Percentiles rank a stretch among this genome's conserved stretches.
These are phyloP conservation scores for Neodiprion virginianus DNA, from an alignment of 1,140 invertebrate species.

Conservation along the genomic window DNA sequence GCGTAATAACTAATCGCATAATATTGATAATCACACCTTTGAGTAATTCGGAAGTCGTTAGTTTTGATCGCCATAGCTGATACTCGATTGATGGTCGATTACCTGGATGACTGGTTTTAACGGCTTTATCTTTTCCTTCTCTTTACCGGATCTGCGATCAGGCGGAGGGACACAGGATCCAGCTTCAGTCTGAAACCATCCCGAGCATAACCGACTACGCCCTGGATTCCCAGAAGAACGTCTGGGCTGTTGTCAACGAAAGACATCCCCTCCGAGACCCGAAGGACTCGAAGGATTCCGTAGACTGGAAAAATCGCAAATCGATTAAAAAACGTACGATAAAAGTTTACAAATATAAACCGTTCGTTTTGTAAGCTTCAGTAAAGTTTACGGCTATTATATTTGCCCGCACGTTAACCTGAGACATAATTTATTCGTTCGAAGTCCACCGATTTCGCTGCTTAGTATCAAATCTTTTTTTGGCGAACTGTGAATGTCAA, in stretches of 20 bases:
- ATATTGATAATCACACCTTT: too few relatives aligned
- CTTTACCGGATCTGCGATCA: conserved; percentile 1
- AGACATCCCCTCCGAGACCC: conserved; percentile 23
- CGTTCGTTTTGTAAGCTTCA: conserved; percentile 1
- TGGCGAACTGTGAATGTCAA: too few relatives aligned
- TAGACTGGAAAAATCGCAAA: not conserved
- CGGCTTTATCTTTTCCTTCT: not conserved
- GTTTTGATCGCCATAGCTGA: too few relatives aligned
- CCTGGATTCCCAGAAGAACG: conserved; percentile 35
- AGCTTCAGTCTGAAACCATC: conserved; percentile 34
- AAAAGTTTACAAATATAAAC: conserved; percentile 22
- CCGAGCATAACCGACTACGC: conserved; percentile 41
- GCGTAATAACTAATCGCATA: too few relatives aligned
- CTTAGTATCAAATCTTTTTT: too few relatives aligned
- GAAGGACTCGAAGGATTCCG: not conserved
- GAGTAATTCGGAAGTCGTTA: too few relatives aligned
- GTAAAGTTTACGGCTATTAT: too few relatives aligned
- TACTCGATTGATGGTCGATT: too few relatives aligned
- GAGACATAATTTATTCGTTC: too few relatives aligned
- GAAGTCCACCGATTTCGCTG: too few relatives aligned
- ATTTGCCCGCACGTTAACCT: too few relatives aligned
- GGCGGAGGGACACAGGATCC: conserved; percentile 34
- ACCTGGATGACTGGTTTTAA: too few relatives aligned
- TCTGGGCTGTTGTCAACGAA: conserved; percentile 37
- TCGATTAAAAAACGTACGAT: conserved; percentile 13